phyloP scores from a whole-genome alignment of 2,113 vertebrate genomes.

The Cromileptes altivelis region DNA sequence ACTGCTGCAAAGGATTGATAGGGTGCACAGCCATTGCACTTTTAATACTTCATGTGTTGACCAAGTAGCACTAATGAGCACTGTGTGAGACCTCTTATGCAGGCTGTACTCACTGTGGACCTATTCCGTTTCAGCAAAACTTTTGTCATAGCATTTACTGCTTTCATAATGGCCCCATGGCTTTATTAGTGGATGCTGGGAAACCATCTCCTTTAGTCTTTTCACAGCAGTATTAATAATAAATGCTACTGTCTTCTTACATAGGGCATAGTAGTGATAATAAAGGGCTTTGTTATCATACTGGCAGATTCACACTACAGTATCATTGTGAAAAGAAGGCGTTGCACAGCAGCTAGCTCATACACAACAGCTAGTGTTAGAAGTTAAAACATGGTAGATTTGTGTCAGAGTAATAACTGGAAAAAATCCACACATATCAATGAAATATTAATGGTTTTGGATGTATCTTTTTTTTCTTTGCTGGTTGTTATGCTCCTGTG shows the following conservation, averaged over 20 bases:
- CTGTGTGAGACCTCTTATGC: constrained; percentile 55
- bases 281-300: constrained; percentile 28
- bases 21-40: constrained; percentile 45
- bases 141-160: constrained; percentile 49
- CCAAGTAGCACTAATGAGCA: constrained; percentile 75
- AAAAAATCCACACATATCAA: neutral
- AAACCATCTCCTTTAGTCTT: constrained; percentile 34
- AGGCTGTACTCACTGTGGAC: constrained; percentile 47
- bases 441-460: neutral
- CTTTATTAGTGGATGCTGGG: constrained; percentile 47
- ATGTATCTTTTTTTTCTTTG: neutral
- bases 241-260: constrained; percentile 34
- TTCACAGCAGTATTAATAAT: constrained; percentile 44
- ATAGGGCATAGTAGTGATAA: constrained; percentile 7
- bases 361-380: neutral
- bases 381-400: constrained; percentile 15
- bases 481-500: neutral
- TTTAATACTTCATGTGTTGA: constrained; percentile 74
- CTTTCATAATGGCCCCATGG: constrained; percentile 45
- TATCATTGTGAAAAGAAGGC: neutral
- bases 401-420: neutral
- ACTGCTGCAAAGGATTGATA: constrained; percentile 48
- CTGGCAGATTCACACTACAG: neutral
- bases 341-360: neutral
- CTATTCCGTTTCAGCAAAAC: constrained; percentile 59